Evolutionary conservation across 2,888 invertebrate genomes (phyloP).

Genomic region (Melinaea marsaeus): DNA sequence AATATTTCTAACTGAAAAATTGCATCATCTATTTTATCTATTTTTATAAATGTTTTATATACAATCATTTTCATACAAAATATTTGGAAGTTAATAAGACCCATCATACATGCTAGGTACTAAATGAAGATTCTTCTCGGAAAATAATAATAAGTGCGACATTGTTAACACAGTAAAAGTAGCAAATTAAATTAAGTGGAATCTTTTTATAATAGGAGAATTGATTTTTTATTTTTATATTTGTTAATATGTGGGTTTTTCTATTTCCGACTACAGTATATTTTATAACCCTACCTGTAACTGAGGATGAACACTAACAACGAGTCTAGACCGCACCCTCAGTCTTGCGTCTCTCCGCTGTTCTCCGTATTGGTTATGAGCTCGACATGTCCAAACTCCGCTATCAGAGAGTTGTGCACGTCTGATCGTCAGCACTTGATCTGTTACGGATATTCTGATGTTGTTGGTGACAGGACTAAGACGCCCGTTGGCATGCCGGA

Average conservation of each 20-base stretch:
- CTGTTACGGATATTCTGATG: conserved; percentile 79
- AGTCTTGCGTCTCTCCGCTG: conserved; percentile 81
- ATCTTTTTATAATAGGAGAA: neutral
- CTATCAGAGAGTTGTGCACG: conserved; percentile 81
- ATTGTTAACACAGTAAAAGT: neutral
- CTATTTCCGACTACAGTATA: neutral
- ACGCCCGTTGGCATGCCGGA: conserved; percentile 78
- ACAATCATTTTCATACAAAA: too few relatives aligned
- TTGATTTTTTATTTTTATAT: neutral
- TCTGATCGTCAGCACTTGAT: conserved; percentile 82
- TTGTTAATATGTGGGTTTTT: neutral
- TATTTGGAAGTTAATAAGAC: too few relatives aligned
- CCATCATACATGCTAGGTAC: too few relatives aligned
- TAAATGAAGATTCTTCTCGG: neutral
- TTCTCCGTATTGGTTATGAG: conserved; percentile 85
- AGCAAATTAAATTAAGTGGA: neutral
- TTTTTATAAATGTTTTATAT: too few relatives aligned
- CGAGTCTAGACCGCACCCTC: conserved; percentile 80
- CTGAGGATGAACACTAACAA: conserved; percentile 80
- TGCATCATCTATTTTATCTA: too few relatives aligned
- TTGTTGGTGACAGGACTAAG: conserved; percentile 79
- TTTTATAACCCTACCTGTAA: conserved; percentile 65
- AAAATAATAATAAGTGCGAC: neutral
- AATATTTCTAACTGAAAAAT: too few relatives aligned
- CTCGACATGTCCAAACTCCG: conserved; percentile 85